A percentile compares a stretch with the other conserved stretches of the same genome.
phyloP scores from a whole-genome alignment of 2,888 invertebrate species.

The Mesochorus sp. region DNA sequence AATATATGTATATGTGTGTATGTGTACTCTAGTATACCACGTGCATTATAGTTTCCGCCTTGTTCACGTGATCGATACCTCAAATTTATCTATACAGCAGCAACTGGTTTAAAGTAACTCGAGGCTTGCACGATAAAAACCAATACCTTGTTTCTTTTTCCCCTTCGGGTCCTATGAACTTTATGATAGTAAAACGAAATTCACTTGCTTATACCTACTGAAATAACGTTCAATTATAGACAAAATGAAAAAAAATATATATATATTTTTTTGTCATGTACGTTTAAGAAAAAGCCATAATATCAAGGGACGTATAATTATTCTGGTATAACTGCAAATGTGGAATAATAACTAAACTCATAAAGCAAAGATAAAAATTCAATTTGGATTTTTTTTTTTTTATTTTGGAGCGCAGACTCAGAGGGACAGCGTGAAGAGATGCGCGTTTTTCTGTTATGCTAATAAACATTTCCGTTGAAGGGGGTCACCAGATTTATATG shows the following conservation, averaged over 20 bases:
- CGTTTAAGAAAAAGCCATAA: not conserved
- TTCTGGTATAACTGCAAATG: not conserved
- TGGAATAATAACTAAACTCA: not conserved
- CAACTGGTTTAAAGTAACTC: not conserved
- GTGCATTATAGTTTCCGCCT: not conserved
- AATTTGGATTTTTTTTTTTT: constrained; percentile 36
- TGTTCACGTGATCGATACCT: constrained; percentile 20
- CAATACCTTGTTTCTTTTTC: not conserved
- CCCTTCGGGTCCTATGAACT: not conserved
- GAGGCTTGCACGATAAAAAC: not conserved
- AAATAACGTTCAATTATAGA: too few relatives aligned
- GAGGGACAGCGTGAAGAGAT: constrained; percentile 40
- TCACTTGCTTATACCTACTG: too few relatives aligned
- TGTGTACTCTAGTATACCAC: too few relatives aligned
- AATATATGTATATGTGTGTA: not conserved
- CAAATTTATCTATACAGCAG: constrained; percentile 17
- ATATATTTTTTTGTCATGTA: not conserved
- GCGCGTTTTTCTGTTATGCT: constrained; percentile 62
- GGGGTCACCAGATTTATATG: constrained; percentile 72
- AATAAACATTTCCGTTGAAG: constrained; percentile 69
- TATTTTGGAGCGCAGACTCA: constrained; percentile 9
- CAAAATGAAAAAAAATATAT: too few relatives aligned
- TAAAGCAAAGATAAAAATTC: constrained; percentile 12
- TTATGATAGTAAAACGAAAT: not conserved
- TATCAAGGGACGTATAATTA: constrained; percentile 20